Conservation (phyloP, 2,797 vertebrate genomes). For the Chlorospingus flavigularis region DNA sequence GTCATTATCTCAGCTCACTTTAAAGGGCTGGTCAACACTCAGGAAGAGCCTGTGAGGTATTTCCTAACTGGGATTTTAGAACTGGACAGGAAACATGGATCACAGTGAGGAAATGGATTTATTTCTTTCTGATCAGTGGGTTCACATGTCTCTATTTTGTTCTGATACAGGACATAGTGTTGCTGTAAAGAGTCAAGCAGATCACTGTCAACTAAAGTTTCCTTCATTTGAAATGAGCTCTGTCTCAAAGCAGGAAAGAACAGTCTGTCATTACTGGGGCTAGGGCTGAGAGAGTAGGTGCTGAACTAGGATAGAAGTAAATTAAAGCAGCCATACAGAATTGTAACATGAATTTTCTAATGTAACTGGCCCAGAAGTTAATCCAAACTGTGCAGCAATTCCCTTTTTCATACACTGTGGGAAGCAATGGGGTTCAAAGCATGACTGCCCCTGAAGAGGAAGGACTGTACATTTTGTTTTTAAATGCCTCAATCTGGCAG, state of each 20-base stretch:
- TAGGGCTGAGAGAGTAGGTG: neutral
- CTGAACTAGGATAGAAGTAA: neutral
- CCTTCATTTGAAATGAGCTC: neutral
- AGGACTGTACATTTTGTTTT: constrained; percentile 35
- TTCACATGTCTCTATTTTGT: neutral
- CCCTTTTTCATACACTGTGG: neutral
- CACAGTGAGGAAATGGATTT: neutral
- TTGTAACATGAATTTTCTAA: neutral
- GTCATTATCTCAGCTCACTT: neutral
- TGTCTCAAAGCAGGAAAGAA: neutral
- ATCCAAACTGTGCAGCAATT: constrained; percentile 4
- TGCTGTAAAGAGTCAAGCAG: neutral
- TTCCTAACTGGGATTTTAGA: neutral
- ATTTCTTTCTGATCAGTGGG: neutral
- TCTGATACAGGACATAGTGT: neutral
- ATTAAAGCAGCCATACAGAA: neutral
- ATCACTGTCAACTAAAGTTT: neutral
- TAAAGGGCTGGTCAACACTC: neutral
- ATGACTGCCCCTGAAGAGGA: neutral
- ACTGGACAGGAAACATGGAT: neutral
- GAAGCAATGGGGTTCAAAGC: constrained; percentile 10
- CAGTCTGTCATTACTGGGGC: neutral
- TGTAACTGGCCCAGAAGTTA: constrained; percentile 43
- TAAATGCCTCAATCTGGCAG: constrained; percentile 12
- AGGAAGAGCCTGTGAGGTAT: neutral